Evolutionary conservation across 2,888 invertebrate genomes (phyloP).

Genomic region (Agrilus biguttatus): DNA sequence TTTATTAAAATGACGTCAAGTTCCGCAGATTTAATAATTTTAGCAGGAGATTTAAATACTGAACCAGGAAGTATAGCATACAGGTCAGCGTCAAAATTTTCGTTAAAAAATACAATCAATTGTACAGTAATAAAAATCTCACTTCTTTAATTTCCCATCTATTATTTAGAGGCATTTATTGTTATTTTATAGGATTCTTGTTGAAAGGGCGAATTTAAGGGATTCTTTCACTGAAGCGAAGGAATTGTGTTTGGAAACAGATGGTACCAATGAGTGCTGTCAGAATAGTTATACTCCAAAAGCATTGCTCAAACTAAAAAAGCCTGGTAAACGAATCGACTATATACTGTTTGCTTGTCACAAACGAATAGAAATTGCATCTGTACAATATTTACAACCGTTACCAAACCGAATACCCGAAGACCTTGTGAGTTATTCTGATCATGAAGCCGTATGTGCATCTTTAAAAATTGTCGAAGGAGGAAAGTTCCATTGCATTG

Average conservation of each 20-base stretch:
- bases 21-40: constrained; percentile 65
- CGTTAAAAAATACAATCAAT: no score
- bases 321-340: constrained; percentile 81
- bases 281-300: constrained; percentile 70
- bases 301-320: constrained; percentile 35
- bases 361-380: constrained; percentile 24
- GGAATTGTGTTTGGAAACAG: constrained; percentile 19
- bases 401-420: constrained; percentile 60
- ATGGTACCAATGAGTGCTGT: constrained; percentile 64
- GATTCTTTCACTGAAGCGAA: constrained; percentile 33
- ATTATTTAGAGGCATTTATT: background rate
- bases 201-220: constrained; percentile 39
- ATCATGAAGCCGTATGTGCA: constrained; percentile 74
- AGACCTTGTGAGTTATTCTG: constrained; percentile 65
- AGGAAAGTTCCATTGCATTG: constrained; percentile 8
- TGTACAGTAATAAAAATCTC: no score
- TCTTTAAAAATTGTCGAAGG: constrained; percentile 28
- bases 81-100: constrained; percentile 27
- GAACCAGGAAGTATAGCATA: constrained; percentile 76
- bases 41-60: constrained; percentile 91
- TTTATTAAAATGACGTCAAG: constrained; percentile 76
- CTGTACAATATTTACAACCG: constrained; percentile 50
- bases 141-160: no score
- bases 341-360: constrained; percentile 61
- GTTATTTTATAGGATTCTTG: constrained; percentile 33